phyloP scores from a whole-genome alignment of 2,113 vertebrate genomes.

The Bettongia penicillata region DNA sequence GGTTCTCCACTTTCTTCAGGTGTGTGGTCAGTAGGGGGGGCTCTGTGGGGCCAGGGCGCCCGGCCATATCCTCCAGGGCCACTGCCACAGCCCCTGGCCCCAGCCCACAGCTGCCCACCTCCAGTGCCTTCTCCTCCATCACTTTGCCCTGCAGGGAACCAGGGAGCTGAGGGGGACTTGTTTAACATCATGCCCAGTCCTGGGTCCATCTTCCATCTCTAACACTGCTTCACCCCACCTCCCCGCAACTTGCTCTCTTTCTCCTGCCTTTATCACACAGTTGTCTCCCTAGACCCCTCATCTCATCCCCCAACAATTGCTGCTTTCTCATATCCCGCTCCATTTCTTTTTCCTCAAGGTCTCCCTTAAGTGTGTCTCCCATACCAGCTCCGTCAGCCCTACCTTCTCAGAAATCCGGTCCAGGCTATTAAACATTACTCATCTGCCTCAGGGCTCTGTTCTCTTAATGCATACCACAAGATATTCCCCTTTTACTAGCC shows the following conservation, averaged over 20 bases:
- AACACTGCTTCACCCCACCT: neutral
- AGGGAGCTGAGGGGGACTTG: conserved; percentile 32
- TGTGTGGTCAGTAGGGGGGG: conserved; percentile 92
- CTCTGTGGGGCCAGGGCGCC: conserved; percentile 82
- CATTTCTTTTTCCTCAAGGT: neutral
- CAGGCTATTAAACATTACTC: neutral
- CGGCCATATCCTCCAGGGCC: conserved; percentile 92
- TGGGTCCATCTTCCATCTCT: neutral
- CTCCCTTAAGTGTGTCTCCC: neutral
- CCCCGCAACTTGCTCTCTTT: neutral
- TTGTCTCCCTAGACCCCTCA: neutral
- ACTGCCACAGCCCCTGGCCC: conserved; percentile 80
- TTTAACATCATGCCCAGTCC: conserved; percentile 32
- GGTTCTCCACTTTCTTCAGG: conserved; percentile 99
- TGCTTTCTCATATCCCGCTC: neutral
- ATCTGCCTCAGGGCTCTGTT: neutral
- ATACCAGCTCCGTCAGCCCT: neutral
- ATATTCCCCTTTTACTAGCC: neutral
- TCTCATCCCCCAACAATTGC: neutral
- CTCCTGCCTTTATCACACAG: conserved; percentile 57
- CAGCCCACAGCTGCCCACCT: conserved; percentile 54
- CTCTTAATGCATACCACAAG: neutral
- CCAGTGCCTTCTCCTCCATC: conserved; percentile 77
- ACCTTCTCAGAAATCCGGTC: neutral
- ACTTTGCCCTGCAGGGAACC: conserved; percentile 37